These are phyloP conservation scores for Tachysurus fulvidraco DNA, from an alignment of 2,113 vertebrate genomes.

Conservation along the genomic window DNA sequence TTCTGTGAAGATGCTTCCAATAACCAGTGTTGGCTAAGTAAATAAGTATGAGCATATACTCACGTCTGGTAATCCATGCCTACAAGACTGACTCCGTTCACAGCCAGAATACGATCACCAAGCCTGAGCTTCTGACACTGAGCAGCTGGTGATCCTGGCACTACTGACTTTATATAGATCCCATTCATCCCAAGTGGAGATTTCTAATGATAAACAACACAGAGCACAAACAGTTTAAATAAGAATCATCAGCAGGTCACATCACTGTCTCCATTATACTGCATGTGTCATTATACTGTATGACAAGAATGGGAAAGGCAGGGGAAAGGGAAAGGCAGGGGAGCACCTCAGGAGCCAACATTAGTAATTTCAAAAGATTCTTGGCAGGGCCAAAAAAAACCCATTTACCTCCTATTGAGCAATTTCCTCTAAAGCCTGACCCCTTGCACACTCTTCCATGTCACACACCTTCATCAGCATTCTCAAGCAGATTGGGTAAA, in stretches of 20 bases:
- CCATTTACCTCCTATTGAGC: conserved; percentile 26
- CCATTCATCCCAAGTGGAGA: conserved; percentile 70
- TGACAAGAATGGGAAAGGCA: conserved; percentile 27
- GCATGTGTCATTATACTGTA: neutral
- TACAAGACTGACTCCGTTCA: conserved; percentile 76
- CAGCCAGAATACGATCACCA: conserved; percentile 76
- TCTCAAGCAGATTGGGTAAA: conserved; percentile 9
- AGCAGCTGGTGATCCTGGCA: conserved; percentile 74
- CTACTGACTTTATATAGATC: conserved; percentile 77
- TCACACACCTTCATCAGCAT: conserved; percentile 23
- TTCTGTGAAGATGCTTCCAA: neutral
- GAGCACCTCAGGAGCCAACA: neutral
- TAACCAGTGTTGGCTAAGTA: neutral
- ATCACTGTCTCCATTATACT: conserved; percentile 14
- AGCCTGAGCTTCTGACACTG: conserved; percentile 64
- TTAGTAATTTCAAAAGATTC: conserved; percentile 25
- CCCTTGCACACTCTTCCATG: conserved; percentile 2
- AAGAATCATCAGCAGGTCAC: neutral
- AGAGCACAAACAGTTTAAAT: neutral
- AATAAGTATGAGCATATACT: conserved; percentile 3
- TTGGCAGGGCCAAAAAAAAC: conserved; percentile 24
- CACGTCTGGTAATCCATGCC: conserved; percentile 75
- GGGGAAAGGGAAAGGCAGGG: conserved; percentile 22
- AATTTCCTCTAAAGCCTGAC: conserved; percentile 37
- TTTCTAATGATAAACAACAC: conserved; percentile 60